Evolutionary conservation across 2,113 vertebrate genomes (phyloP).

Genomic region (Meriones unguiculatus): DNA sequence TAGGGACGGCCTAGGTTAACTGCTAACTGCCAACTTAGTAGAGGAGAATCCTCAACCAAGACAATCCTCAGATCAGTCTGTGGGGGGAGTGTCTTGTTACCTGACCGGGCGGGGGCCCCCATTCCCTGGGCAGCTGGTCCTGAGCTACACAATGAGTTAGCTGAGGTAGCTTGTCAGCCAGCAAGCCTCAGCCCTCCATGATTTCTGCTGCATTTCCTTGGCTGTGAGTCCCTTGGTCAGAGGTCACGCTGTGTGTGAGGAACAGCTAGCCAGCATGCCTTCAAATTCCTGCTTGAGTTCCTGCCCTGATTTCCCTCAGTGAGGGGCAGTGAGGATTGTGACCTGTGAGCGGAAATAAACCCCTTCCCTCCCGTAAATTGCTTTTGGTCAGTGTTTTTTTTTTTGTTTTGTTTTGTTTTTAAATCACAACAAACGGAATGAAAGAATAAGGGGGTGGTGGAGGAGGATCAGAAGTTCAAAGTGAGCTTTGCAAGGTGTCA

Average conservation of each 20-base stretch:
- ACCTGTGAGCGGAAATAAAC: neutral
- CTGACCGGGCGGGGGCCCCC: neutral
- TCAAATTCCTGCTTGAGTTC: neutral
- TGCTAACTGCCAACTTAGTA: neutral
- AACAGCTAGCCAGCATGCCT: neutral
- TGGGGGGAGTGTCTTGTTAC: neutral
- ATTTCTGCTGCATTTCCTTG: neutral
- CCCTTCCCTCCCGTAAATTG: neutral
- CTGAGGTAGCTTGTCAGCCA: neutral
- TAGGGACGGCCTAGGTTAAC: neutral
- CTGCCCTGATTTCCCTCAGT: neutral
- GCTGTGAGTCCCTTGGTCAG: neutral
- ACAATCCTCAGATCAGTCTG: neutral
- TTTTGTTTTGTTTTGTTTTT: neutral
- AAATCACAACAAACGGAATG: neutral
- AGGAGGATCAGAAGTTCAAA: neutral
- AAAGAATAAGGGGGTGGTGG: neutral
- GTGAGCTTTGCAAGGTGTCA: neutral
- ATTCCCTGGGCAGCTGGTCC: neutral
- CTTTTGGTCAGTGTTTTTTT: neutral
- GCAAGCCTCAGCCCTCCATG: neutral
- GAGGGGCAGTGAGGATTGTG: neutral
- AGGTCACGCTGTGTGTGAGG: neutral
- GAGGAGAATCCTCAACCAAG: neutral
- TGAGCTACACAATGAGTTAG: too few relatives aligned